Conservation (phyloP, 2,888 invertebrate genomes). For the Helleia helle region DNA sequence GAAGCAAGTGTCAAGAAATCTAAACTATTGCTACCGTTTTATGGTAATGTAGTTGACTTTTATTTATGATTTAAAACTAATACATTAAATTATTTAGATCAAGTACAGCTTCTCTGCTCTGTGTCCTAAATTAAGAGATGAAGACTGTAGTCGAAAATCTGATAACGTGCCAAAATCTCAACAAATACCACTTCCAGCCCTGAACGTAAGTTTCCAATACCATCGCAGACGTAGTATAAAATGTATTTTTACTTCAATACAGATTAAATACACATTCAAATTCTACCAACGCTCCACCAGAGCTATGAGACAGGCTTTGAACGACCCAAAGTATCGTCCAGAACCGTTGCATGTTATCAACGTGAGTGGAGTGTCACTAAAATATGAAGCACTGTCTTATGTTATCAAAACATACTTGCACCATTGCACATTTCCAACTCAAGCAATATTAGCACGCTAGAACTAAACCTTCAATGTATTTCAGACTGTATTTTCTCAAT, state of each 20-base stretch:
- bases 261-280: constrained; percentile 81
- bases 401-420: background rate
- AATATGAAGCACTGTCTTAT: constrained; percentile 18
- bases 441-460: too few species aligned
- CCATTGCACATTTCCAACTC: too few species aligned
- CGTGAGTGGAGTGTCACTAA: constrained; percentile 68
- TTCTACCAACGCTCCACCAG: constrained; percentile 76
- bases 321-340: constrained; percentile 76
- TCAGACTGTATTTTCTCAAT: too few species aligned
- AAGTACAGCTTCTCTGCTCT: constrained; percentile 83
- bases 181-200: constrained; percentile 82
- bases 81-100: constrained; percentile 70
- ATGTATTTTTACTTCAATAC: constrained; percentile 32
- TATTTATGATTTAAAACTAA: constrained; percentile 8
- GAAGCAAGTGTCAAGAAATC: too few species aligned
- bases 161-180: constrained; percentile 63
- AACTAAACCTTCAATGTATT: too few species aligned
- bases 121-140: constrained; percentile 77
- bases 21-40: background rate
- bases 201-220: constrained; percentile 77
- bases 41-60: background rate
- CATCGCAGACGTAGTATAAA: constrained; percentile 10
- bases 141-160: constrained; percentile 76
- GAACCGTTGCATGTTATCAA: constrained; percentile 79
- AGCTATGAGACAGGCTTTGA: constrained; percentile 68